A percentile compares a stretch with the other conserved stretches of the same genome.
These are phyloP conservation scores for Muraenolepis orangiensis DNA, from an alignment of 2,797 vertebrate genomes.

Conservation along the genomic window DNA sequence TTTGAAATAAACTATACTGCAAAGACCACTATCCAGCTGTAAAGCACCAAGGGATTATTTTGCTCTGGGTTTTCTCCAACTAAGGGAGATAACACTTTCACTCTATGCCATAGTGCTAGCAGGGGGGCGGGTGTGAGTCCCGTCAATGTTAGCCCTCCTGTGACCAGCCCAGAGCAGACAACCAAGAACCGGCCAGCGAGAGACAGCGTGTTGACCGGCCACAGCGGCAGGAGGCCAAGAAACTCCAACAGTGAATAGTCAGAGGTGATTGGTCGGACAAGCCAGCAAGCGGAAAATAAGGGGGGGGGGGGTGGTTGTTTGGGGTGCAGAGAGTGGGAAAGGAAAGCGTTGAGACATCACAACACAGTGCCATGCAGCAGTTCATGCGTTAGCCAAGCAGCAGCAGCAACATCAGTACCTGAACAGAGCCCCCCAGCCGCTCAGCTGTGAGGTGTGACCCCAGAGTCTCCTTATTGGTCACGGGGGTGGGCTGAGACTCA, in stretches of 20 bases:
- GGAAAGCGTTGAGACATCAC: constrained; percentile 25
- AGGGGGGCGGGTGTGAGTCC: constrained; percentile 1
- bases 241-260: constrained; percentile 23
- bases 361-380: constrained; percentile 50
- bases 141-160: constrained; percentile 31
- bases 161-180: constrained; percentile 41
- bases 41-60: neutral
- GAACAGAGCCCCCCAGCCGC: constrained; percentile 89
- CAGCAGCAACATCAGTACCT: constrained; percentile 80
- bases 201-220: constrained; percentile 13
- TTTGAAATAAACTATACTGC: neutral
- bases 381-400: constrained; percentile 62
- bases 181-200: constrained; percentile 26
- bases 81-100: neutral
- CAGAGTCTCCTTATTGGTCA: constrained; percentile 87
- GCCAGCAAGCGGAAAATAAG: constrained; percentile 34
- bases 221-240: neutral
- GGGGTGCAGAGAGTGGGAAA: constrained; percentile 29
- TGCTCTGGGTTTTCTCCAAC: neutral
- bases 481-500: constrained; percentile 86
- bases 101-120: neutral
- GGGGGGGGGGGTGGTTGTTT: constrained; percentile 26
- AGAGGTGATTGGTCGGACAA: constrained; percentile 38
- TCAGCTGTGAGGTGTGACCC: constrained; percentile 87
- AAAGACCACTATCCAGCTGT: neutral